Evolutionary conservation across 2,888 invertebrate species (phyloP).

Genomic region (Caenorhabditis sp.): DNA sequence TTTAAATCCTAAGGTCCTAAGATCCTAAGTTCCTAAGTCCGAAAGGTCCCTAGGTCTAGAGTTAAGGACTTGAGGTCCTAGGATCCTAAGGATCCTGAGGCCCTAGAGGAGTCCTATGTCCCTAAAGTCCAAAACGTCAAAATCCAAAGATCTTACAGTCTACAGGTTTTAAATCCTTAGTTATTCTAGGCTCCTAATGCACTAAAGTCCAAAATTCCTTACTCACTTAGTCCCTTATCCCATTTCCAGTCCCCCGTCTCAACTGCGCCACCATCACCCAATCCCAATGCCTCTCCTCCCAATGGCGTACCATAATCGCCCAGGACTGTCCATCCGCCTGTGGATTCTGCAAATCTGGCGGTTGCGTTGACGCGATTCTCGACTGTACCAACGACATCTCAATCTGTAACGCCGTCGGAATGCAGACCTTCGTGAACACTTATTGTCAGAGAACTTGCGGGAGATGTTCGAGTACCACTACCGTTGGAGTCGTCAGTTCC

Average conservation of each 20-base stretch:
- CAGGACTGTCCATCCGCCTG: slow-evolving; percentile 37
- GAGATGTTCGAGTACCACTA: slow-evolving; percentile 23
- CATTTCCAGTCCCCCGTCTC: not conserved
- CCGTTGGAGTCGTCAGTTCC: not conserved
- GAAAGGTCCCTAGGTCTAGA: too few species aligned
- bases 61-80: too few species aligned
- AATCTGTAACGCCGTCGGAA: slow-evolving; percentile 50
- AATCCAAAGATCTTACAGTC: too few species aligned
- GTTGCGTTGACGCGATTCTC: slow-evolving; percentile 66
- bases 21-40: too few species aligned
- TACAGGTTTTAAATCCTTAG: too few species aligned
- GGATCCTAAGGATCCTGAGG: too few species aligned
- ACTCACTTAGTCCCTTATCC: not conserved
- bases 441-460: slow-evolving; percentile 71
- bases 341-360: slow-evolving; percentile 56
- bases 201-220: not conserved
- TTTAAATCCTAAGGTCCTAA: too few species aligned
- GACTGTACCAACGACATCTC: slow-evolving; percentile 58
- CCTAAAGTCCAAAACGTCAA: too few species aligned
- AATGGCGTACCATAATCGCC: slow-evolving; percentile 45
- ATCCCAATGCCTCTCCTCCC: slow-evolving; percentile 18
- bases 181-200: too few species aligned
- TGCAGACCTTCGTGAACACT: slow-evolving; percentile 30
- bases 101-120: too few species aligned
- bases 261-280: slow-evolving; percentile 38